phyloP scores from a whole-genome alignment of 2,797 vertebrate genomes.

The Microctenopoma lineatum region DNA sequence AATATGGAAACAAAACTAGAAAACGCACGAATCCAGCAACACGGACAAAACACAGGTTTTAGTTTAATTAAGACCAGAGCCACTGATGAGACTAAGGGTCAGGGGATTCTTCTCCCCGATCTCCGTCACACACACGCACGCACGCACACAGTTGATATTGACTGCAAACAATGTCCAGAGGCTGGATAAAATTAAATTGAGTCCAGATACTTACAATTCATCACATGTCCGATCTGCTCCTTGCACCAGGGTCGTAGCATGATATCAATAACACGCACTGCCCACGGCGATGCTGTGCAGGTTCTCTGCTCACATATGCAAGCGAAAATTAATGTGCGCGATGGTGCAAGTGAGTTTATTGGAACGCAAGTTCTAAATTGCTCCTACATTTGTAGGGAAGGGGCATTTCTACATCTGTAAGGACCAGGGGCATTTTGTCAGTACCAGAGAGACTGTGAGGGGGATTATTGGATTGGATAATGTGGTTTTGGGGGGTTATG shows the following conservation, averaged over 20 bases:
- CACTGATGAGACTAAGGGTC: slow-evolving; percentile 31
- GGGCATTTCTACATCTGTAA: too few relatives aligned
- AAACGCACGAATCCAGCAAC: not conserved
- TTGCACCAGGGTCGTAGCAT: slow-evolving; percentile 38
- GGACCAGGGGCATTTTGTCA: too few relatives aligned
- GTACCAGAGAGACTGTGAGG: too few relatives aligned
- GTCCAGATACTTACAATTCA: slow-evolving; percentile 61
- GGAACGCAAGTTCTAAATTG: not conserved
- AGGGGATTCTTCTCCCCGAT: slow-evolving; percentile 24
- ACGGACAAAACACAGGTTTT: not conserved
- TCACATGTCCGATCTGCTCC: slow-evolving; percentile 50
- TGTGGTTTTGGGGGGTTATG: too few relatives aligned
- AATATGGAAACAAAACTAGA: not conserved
- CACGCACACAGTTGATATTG: slow-evolving; percentile 47
- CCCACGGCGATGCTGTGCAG: not conserved
- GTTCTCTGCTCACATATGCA: not conserved
- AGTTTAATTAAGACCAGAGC: slow-evolving; percentile 30
- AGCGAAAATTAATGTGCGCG: not conserved
- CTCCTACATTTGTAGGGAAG: not conserved
- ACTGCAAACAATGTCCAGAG: slow-evolving; percentile 52
- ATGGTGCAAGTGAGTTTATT: too few relatives aligned
- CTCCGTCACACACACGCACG: not conserved
- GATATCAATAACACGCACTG: slow-evolving; percentile 29
- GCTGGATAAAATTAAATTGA: slow-evolving; percentile 34
- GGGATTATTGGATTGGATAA: too few relatives aligned